Base-by-base conservation (phyloP, 2,797 vertebrate genomes). In the Pseudomugil tenellus region DNA sequence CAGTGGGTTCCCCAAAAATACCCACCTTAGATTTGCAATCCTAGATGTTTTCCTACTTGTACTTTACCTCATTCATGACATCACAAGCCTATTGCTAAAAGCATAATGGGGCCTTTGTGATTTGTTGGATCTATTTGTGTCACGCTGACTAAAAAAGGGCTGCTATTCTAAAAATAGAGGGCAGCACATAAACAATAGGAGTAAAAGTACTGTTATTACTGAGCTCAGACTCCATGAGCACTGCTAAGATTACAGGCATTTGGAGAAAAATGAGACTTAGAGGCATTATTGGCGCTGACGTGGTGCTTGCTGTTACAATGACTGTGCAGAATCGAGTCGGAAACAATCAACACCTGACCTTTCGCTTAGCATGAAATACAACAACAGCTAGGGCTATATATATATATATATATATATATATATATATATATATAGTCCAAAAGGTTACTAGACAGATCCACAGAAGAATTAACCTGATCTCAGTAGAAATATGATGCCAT, bases 221-320 rank as follows among this genome's bases (percentile, higher is more conserved):
- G 76, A 79, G 74, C 71, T 76, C 60, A 67, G 71, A 29, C 63
- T 73, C 54, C 58, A 71, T 58, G 61, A 26, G 78, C 70, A 62
- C 29, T 65, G 76, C 72, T 59, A 39, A 84, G 85, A 90, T 92
- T 91, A 89, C 79, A 81, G 83, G 79, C 69, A 74, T 75, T 65
- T n/a, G 63, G 43, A 69, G 63, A 71, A 53, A 21, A 35, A 55
- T 51, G 52, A 85, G 80, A 85, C 80, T 61, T 77, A 80, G 76
- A 76, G 77, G 74, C 76, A 54, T 86, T 87, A 80, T 77, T 85
- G 87, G 66, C 81, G 86, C 82, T 92, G 92, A 92, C 87, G 86
- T 87, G 79, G 65, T 59, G 28, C 65, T 39, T 37, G 72, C 51
- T 84, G 91, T 88, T 88, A 90, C 80, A 77, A 86, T 93, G 91